Conservation (phyloP, 2,113 vertebrate genomes). For the Alectura lathami region DNA sequence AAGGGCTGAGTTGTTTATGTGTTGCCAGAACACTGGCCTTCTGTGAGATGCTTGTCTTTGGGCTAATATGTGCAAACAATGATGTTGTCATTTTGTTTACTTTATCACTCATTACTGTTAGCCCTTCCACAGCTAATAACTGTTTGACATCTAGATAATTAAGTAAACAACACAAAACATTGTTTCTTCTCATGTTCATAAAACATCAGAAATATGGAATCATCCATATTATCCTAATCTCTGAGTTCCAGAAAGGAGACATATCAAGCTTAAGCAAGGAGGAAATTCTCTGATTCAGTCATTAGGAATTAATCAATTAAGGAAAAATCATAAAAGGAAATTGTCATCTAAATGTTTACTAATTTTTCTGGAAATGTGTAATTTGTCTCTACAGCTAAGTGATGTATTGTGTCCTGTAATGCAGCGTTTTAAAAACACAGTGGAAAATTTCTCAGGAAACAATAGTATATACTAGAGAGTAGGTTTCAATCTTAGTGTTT, state of each 20-base stretch:
- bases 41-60: background rate
- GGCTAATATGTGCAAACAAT: background rate
- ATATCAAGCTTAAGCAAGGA: background rate
- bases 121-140: accelerated
- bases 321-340: background rate
- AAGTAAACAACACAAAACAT: background rate
- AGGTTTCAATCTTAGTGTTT: background rate
- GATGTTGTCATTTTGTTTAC: background rate
- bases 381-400: background rate
- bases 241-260: background rate
- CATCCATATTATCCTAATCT: background rate
- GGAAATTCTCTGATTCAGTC: background rate
- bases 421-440: background rate
- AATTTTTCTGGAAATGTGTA: background rate
- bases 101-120: background rate
- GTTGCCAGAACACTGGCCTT: background rate
- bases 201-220: background rate
- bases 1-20: background rate
- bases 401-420: background rate
- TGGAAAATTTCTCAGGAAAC: background rate
- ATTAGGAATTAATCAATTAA: background rate
- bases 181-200: background rate
- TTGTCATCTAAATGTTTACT: background rate
- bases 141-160: background rate
- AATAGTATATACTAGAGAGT: background rate